Evolutionary conservation across 2,113 vertebrate species (phyloP).

Genomic region (Microtus ochrogaster): DNA sequence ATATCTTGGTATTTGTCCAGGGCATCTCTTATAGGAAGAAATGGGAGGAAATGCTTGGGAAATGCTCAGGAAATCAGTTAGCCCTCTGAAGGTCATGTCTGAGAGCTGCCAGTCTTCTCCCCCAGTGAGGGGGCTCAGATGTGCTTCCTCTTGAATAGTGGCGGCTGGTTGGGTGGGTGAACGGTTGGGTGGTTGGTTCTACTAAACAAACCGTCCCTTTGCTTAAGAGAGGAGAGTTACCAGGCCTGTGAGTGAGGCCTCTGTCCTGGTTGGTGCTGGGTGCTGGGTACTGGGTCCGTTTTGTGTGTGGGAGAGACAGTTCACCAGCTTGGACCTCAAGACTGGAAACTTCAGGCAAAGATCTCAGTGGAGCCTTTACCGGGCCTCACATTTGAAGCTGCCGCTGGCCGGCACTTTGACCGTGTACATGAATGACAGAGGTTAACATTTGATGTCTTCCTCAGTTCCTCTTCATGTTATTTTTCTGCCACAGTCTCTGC

Average conservation of each 20-base stretch:
- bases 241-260: neutral
- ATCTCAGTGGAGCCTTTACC: constrained; percentile 80
- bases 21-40: constrained; percentile 52
- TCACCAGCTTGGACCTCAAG: constrained; percentile 80
- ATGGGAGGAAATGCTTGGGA: constrained; percentile 25
- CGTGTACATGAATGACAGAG: neutral
- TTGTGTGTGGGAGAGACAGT: constrained; percentile 81
- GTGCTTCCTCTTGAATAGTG: neutral
- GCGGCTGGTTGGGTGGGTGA: too few relatives aligned
- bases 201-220: fast-evolving
- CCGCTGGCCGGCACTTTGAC: constrained; percentile 71
- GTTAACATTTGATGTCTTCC: neutral
- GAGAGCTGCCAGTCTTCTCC: neutral
- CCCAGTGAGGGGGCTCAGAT: neutral
- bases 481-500: neutral
- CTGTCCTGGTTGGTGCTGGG: fast-evolving
- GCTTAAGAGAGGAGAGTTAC: fast-evolving
- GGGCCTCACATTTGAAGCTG: constrained; percentile 75
- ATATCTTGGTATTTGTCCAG: constrained; percentile 61
- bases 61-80: neutral
- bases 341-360: constrained; percentile 82
- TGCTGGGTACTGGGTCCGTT: neutral
- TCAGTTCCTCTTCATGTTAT: neutral
- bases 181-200: neutral
- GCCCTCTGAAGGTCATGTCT: neutral